Conservation (phyloP, 2,113 vertebrate genomes). For the Dasyornis broadbenti region DNA sequence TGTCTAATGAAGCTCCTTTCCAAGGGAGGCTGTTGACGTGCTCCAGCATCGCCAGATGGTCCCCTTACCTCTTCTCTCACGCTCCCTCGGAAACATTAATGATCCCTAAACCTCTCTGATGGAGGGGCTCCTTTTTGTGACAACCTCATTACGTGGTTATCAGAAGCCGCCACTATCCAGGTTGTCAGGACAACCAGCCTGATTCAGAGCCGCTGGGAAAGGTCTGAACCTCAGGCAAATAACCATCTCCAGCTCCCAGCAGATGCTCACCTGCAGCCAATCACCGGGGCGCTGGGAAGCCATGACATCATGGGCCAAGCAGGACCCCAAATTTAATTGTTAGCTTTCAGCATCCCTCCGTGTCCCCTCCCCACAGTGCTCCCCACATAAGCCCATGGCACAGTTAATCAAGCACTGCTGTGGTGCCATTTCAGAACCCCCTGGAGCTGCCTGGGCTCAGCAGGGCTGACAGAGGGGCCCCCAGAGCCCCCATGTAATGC, state of each 20-base stretch:
- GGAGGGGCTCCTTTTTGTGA: conserved; percentile 64
- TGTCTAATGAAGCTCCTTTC: conserved; percentile 5
- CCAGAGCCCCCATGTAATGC: accelerated
- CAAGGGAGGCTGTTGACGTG: background rate
- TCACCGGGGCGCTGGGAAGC: conserved; percentile 72
- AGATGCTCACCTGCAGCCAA: conserved; percentile 88
- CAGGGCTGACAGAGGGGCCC: background rate
- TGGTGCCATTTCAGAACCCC: background rate
- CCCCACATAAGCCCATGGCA: background rate
- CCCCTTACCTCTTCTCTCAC: conserved; percentile 3
- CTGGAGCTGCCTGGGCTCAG: background rate
- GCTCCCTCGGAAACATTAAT: conserved; percentile 23
- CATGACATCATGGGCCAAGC: conserved; percentile 92
- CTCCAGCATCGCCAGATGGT: conserved; percentile 1
- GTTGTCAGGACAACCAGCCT: conserved; percentile 93
- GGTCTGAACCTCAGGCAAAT: conserved; percentile 85
- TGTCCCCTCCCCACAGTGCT: conserved; percentile 1
- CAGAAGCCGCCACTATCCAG: conserved; percentile 77
- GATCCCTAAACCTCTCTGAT: conserved; percentile 30
- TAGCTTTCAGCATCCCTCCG: conserved; percentile 60
- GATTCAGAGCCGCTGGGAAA: conserved; percentile 81
- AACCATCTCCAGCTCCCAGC: conserved; percentile 82
- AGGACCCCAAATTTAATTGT: conserved; percentile 70
- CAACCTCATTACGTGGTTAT: conserved; percentile 77
- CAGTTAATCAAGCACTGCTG: background rate